Evolutionary conservation across 2,888 invertebrate genomes (phyloP), one percentile per base, ranked within the genome.

Genomic region (Erannis defoliaria): DNA sequence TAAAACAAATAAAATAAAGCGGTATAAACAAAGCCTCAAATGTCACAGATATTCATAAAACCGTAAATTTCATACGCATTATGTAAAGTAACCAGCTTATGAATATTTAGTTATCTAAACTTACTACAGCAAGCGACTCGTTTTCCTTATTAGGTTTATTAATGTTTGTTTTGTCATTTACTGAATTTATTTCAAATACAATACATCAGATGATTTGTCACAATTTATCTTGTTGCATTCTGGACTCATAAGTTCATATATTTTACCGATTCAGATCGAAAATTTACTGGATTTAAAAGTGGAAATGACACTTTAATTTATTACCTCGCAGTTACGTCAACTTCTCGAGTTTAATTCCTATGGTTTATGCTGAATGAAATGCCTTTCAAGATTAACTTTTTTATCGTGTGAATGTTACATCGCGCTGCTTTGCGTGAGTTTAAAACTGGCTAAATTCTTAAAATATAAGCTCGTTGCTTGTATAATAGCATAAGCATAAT

Each of bases 231-330:
- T 56, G 29, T 48, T 23, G 14, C 16, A 57, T 19, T 53, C 23
- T 33, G 46, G 59, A 54, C 35, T 54, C 37, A 62, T 46, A 31
- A 35, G 33, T 18, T 33, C 38, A 19, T 10, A 42, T n/a, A n/a
- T n/a, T n/a, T n/a, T n/a, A 31, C 51, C 33, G 31, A 18, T 40
- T 33, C n/a, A n/a, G 8, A 50, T 26, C 10, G 31, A 10, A 26
- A n/a, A 29, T 31, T 38, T 26, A 46, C 48, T 40, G 35, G 33
- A 46, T 56, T 40, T 18, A 53, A 58, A 62, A 62, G 45, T 58
- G 43, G 55, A 62, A 59, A 57, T 29, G 21, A 57, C 40, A 35
- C 8, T 16, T 40, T 58, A 53, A 55, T 64, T 42, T 43, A 61
- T 64, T 23, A 51, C 45, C 23, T 33, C 38, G 37, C 51, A 37